Base-by-base conservation (phyloP, 2,113 vertebrate genomes). In the Poeciliopsis occidentalis region DNA sequence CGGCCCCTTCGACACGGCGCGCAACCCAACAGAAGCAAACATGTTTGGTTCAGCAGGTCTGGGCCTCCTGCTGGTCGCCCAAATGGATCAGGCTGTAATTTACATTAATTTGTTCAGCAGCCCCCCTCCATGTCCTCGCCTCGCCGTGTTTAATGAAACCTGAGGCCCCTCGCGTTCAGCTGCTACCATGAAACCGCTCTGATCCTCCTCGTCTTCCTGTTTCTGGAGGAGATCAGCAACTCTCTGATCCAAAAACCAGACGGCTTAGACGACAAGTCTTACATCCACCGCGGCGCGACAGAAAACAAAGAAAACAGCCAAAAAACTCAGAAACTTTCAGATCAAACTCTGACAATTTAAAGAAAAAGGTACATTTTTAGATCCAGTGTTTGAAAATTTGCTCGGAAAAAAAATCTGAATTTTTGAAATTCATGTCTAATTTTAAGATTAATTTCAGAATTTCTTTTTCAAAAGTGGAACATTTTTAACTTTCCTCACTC, bases 1-100 rank as follows among this genome's bases (percentile, higher is more conserved):
- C 73, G 75, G 32, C 54, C 78, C 73, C 71, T 73, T 75, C 69
- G 1, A 63, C 60, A 60, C 68, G 80, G 60, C 83, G 81, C 81
- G 78, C 84, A 87, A 67, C 81, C 83, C 68, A 62, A 73, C 80
- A 78, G 65, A 69, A 73, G 57, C 71, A 82, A 67, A 39, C 80
- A 22, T 19, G 77, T n/a, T 73, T 15, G 15, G 65, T 69, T 69
- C 71, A 64, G 29, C 41, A 69, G 71, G 72, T 79, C 64, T 17
- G 44, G 67, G 19, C 31, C 63, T 74, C 78, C 67, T 64, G 73
- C 73, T 73, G 81, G 22, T 71, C 27, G 31, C 51, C 31, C 54
- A 72, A 76, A 71, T 34, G 70, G 62, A 79, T 26, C 13, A 47
- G 30, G 44, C 54, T 72, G 76, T 79, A 17, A 75, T 73, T 71